phyloP scores from a whole-genome alignment of 1,140 invertebrate species.

The Platyscapa corneri region DNA sequence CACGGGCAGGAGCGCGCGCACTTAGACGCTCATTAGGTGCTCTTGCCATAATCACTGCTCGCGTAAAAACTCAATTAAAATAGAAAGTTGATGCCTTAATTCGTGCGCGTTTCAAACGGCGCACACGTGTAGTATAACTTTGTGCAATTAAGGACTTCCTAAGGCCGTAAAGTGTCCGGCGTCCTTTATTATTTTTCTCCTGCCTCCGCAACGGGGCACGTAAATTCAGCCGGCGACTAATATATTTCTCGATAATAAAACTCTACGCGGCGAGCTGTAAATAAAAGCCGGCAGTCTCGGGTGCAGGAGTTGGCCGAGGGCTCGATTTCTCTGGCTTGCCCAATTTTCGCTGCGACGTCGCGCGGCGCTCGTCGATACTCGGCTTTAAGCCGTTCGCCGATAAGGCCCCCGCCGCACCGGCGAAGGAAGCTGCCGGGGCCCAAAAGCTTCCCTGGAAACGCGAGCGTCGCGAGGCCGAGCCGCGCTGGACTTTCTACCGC shows the following conservation, averaged over 20 bases:
- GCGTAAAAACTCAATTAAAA: conserved; percentile 48
- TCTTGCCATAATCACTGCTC: conserved; percentile 16
- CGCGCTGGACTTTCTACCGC: too few species aligned
- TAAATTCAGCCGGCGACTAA: conserved; percentile 4
- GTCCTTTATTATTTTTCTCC: background rate
- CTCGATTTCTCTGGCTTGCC: background rate
- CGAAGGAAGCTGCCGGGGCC: too few species aligned
- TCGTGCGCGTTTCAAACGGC: background rate
- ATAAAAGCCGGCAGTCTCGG: background rate
- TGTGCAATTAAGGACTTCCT: conserved; percentile 41
- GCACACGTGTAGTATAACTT: background rate
- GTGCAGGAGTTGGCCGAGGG: background rate
- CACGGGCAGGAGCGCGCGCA: background rate
- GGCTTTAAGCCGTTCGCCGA: too few species aligned
- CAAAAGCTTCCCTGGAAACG: too few species aligned
- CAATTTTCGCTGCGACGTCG: background rate
- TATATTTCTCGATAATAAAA: conserved; percentile 23
- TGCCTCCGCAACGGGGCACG: background rate
- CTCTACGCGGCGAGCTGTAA: background rate
- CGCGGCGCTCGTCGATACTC: background rate
- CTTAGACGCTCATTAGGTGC: background rate
- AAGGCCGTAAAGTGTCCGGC: conserved; percentile 2
- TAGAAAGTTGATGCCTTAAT: conserved; percentile 44
- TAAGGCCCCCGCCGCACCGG: too few species aligned
- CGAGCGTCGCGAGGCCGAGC: too few species aligned